Conservation (phyloP, 2,113 vertebrate species). For the Sapayoa aenigma region DNA sequence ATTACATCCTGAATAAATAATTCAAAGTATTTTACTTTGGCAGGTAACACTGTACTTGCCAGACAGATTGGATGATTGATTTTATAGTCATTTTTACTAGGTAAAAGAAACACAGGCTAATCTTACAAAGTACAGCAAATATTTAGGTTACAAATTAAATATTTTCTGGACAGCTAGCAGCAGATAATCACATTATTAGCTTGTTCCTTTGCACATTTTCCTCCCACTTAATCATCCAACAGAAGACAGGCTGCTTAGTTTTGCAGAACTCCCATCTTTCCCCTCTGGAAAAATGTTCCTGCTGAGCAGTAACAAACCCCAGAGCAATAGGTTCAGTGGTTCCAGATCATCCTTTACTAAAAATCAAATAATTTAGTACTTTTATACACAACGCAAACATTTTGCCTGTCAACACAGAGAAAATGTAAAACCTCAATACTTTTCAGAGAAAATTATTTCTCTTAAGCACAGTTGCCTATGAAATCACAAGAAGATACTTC, state of each 20-base stretch:
- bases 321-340: not conserved
- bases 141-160: not conserved
- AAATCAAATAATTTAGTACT: not conserved
- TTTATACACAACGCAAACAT: not conserved
- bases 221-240: not conserved
- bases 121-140: not conserved
- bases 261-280: not conserved
- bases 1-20: not conserved
- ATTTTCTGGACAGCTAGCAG: not conserved
- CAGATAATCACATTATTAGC: not conserved
- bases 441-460: not conserved
- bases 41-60: not conserved
- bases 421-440: not conserved
- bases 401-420: not conserved
- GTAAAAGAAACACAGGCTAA: not conserved
- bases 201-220: not conserved
- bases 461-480: not conserved
- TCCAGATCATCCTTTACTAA: not conserved
- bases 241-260: not conserved
- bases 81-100: not conserved
- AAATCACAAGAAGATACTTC: not conserved
- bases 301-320: not conserved
- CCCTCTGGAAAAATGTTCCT: not conserved
- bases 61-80: not conserved
- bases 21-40: not conserved